Conservation (phyloP, 2,888 invertebrate species). For the Lottia scabra region DNA sequence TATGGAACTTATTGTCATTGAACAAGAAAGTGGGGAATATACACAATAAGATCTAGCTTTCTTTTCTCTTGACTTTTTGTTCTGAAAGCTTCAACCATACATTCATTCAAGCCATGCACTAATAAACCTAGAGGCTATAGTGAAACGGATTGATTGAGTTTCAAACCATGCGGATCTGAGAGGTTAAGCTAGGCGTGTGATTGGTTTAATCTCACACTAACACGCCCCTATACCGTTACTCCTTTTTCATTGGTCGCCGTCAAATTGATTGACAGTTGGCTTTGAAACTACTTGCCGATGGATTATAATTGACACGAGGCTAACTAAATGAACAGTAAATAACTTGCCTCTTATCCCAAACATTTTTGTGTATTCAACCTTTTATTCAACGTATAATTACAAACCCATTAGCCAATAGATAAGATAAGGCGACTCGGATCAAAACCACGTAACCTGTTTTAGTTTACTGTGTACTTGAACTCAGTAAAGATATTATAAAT, state of each 20-base stretch:
- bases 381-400: constrained; percentile 7
- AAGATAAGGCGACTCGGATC: background rate
- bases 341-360: constrained; percentile 2
- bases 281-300: background rate
- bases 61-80: background rate
- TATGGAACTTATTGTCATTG: no score
- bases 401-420: constrained; percentile 4
- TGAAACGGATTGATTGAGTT: constrained; percentile 4
- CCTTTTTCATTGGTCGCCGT: background rate
- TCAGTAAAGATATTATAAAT: background rate
- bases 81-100: background rate
- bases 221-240: background rate
- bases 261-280: background rate
- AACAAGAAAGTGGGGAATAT: no score
- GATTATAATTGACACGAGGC: constrained; percentile 3
- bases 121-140: constrained; percentile 2
- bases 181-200: constrained; percentile 5
- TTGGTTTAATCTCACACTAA: background rate
- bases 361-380: constrained; percentile 4
- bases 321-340: constrained; percentile 3
- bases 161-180: constrained; percentile 1
- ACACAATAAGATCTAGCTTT: background rate
- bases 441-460: background rate
- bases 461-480: background rate
- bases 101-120: background rate